Conservation (phyloP, 2,888 invertebrate genomes). For the Drosophila mulleri region DNA sequence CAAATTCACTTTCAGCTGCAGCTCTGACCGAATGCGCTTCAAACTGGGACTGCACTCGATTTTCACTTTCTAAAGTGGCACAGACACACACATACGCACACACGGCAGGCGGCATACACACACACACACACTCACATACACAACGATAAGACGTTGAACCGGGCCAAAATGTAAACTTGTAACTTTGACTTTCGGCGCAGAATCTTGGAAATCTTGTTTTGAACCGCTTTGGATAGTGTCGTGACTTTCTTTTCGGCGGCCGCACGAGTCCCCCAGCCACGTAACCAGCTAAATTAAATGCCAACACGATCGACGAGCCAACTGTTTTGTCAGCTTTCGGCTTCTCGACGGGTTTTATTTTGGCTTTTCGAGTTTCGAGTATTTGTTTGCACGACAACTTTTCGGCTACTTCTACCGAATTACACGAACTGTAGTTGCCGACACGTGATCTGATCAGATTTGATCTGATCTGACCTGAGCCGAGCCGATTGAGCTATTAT, state of each 20-base stretch:
- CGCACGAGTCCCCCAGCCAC: conserved; percentile 58
- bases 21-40: conserved; percentile 40
- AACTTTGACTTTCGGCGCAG: conserved; percentile 80
- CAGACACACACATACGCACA: conserved; percentile 41
- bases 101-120: not conserved
- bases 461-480: conserved; percentile 14
- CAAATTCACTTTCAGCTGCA: conserved; percentile 75
- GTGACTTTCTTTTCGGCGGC: conserved; percentile 76
- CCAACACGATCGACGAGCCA: conserved; percentile 65
- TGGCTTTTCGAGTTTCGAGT: conserved; percentile 16
- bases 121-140: conserved; percentile 19
- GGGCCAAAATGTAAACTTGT: conserved; percentile 72
- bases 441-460: conserved; percentile 26
- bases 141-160: conserved; percentile 62
- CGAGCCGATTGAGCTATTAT: conserved; percentile 47
- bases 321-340: conserved; percentile 51
- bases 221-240: conserved; percentile 59
- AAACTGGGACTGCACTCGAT: conserved; percentile 66
- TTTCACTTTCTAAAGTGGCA: conserved; percentile 80
- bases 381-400: conserved; percentile 34
- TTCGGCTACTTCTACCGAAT: conserved; percentile 37
- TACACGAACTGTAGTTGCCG: conserved; percentile 37
- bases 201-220: conserved; percentile 79
- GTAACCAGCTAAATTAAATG: conserved; percentile 74
- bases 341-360: conserved; percentile 41